Evolutionary conservation across 2,888 invertebrate species (phyloP).

Genomic region (Orthonevra nobilis): DNA sequence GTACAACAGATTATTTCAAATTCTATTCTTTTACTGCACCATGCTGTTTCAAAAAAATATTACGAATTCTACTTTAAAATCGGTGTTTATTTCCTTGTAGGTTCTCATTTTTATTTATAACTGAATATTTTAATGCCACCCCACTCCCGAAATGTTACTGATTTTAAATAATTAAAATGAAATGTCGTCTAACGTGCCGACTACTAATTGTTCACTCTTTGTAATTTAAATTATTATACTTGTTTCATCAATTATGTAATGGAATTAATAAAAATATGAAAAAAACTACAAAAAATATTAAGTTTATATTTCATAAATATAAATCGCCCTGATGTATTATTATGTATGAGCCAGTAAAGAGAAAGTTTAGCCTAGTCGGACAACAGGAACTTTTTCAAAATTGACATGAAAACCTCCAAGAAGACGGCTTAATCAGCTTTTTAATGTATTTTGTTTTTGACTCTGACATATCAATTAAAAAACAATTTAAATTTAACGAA

Average conservation of each 20-base stretch:
- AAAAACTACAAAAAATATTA: background rate
- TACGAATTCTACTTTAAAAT: background rate
- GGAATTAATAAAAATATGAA: background rate
- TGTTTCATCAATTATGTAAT: background rate
- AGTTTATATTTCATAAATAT: no score
- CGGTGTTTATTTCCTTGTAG: background rate
- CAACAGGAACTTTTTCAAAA: no score
- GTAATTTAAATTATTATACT: background rate
- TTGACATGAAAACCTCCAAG: no score
- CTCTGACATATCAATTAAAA: no score
- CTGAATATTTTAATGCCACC: background rate
- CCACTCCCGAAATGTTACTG: background rate
- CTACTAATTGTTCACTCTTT: background rate
- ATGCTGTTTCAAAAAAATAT: no score
- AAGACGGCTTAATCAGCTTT: no score
- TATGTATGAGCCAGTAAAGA: no score
- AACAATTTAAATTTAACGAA: no score
- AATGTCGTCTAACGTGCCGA: background rate
- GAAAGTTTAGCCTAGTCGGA: no score
- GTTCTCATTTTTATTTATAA: background rate
- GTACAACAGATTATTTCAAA: background rate
- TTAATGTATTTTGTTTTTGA: no score
- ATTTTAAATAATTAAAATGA: background rate
- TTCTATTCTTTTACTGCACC: background rate
- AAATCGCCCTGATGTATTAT: no score